A percentile compares a stretch with the other conserved stretches of the same genome.
phyloP scores from a whole-genome alignment of 2,888 invertebrate genomes.

The Lithophane semibrunnea region DNA sequence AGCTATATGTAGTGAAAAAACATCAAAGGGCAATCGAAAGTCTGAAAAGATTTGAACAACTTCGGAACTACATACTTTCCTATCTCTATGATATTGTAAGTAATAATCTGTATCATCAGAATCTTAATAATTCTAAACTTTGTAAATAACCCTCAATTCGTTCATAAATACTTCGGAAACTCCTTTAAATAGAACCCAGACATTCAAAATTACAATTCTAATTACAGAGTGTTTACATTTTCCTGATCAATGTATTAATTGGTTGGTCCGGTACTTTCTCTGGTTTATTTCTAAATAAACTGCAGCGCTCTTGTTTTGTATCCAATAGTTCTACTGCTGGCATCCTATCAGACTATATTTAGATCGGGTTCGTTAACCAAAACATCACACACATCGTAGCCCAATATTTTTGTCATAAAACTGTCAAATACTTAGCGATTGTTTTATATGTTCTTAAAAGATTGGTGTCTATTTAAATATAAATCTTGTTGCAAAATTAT shows the following conservation, averaged over 20 bases:
- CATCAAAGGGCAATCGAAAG: neutral
- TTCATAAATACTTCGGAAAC: neutral
- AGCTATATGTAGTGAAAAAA: neutral
- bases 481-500: constrained; percentile 15
- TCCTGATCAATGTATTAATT: constrained; percentile 44
- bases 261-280: constrained; percentile 32
- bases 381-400: constrained; percentile 43
- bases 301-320: constrained; percentile 32
- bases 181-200: constrained; percentile 3
- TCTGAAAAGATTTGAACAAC: constrained; percentile 2
- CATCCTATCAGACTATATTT: constrained; percentile 52
- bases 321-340: constrained; percentile 45
- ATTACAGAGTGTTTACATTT: constrained; percentile 21
- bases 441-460: constrained; percentile 6
- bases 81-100: neutral
- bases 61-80: neutral
- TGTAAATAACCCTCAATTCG: neutral
- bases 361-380: constrained; percentile 59
- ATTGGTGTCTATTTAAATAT: constrained; percentile 20
- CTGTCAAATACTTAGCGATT: constrained; percentile 4
- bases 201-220: constrained; percentile 6
- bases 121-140: neutral
- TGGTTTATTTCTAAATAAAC: constrained; percentile 50
- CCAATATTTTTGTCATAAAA: constrained; percentile 45
- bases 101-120: neutral